These are phyloP conservation scores for Andrena flavipes DNA, from an alignment of 2,888 invertebrate genomes.

Conservation along the genomic window DNA sequence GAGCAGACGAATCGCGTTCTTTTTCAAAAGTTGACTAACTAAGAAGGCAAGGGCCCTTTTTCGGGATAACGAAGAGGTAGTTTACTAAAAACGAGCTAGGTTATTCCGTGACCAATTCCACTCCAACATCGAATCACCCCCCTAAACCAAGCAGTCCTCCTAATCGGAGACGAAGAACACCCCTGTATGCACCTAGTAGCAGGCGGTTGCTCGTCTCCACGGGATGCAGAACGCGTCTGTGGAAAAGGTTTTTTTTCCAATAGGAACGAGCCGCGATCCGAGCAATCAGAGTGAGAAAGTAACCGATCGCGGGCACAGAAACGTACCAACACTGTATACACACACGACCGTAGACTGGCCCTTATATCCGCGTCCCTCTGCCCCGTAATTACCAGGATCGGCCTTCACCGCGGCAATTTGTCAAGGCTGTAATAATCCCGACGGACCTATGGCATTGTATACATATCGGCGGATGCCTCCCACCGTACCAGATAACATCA, in stretches of 20 bases:
- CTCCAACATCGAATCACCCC: not conserved
- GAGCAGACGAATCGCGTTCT: too few relatives aligned
- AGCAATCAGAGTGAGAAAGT: conserved; percentile 41
- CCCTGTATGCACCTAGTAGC: conserved; percentile 4
- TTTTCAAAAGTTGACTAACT: too few relatives aligned
- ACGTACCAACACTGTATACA: conserved; percentile 5
- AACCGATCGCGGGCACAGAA: conserved; percentile 23
- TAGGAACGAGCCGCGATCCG: conserved; percentile 22
- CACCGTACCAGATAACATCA: conserved; percentile 80
- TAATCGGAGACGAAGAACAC: not conserved
- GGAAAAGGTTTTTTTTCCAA: conserved; percentile 50
- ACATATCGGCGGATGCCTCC: conserved; percentile 82
- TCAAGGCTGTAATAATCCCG: conserved; percentile 84
- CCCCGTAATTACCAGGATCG: conserved; percentile 83
- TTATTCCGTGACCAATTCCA: too few relatives aligned
- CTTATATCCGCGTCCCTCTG: conserved; percentile 72
- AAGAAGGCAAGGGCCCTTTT: too few relatives aligned
- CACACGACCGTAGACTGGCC: conserved; percentile 32
- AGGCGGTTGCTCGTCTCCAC: not conserved
- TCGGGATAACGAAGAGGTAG: too few relatives aligned
- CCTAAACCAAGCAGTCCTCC: not conserved
- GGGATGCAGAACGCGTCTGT: conserved; percentile 2
- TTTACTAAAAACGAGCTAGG: too few relatives aligned
- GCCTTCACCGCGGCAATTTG: conserved; percentile 84
- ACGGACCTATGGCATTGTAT: conserved; percentile 79